phyloP scores from a whole-genome alignment of 1,140 invertebrate genomes.

The Trinorchestia longiramus region DNA sequence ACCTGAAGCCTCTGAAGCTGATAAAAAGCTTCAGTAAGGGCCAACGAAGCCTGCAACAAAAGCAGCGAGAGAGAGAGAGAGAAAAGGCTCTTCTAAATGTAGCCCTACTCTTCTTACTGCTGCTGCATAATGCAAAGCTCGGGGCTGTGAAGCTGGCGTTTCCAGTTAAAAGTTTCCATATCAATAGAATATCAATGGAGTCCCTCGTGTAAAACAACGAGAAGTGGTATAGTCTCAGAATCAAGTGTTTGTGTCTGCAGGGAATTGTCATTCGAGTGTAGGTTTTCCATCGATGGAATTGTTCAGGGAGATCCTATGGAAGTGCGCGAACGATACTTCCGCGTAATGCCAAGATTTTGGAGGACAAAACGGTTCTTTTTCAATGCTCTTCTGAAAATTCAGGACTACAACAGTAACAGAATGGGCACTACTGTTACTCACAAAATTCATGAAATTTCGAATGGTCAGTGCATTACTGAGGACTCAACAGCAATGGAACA shows the following conservation, averaged over 20 bases:
- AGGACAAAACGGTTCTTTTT: not conserved
- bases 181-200: constrained; percentile 46
- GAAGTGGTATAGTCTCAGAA: not conserved
- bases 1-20: not conserved
- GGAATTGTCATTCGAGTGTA: not conserved
- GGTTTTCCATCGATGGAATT: not conserved
- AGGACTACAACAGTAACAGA: no score
- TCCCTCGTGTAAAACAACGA: not conserved
- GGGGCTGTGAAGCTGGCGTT: not conserved
- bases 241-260: not conserved
- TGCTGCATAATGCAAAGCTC: constrained; percentile 21
- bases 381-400: not conserved
- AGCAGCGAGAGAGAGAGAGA: not conserved
- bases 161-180: constrained; percentile 51
- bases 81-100: not conserved
- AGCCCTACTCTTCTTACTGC: not conserved
- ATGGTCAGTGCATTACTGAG: no score
- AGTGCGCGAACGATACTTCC: not conserved
- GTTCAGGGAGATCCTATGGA: not conserved
- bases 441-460: no score
- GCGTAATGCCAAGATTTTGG: not conserved
- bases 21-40: not conserved
- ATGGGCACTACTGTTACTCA: no score
- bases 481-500: no score
- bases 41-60: not conserved